Evolutionary conservation across 2,113 vertebrate genomes (phyloP).

Genomic region (Tangachromis dhanisi): DNA sequence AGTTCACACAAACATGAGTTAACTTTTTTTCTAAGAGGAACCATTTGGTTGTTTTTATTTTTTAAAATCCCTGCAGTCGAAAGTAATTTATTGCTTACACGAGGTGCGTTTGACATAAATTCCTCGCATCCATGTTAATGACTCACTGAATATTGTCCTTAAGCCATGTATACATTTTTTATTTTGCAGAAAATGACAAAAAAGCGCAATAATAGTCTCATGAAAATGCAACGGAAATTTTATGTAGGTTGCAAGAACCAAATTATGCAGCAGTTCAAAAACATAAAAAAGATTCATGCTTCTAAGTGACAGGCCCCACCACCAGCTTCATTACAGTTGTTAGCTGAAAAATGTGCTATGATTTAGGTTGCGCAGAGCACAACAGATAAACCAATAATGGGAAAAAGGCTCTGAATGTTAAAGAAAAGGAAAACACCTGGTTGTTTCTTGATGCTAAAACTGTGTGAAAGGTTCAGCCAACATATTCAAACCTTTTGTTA

Average conservation of each 20-base stretch:
- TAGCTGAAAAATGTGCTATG: neutral
- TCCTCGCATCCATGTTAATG: neutral
- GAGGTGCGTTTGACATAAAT: neutral
- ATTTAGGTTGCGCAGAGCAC: neutral
- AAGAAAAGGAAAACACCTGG: neutral
- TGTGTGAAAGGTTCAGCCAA: neutral
- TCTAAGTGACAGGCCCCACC: neutral
- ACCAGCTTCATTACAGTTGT: neutral
- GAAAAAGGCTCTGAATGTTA: neutral
- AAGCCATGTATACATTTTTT: neutral
- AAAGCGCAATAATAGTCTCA: neutral
- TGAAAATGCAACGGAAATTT: neutral
- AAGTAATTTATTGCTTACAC: neutral
- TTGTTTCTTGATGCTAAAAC: neutral
- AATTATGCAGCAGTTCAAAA: neutral
- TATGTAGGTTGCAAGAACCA: neutral
- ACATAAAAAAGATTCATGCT: neutral
- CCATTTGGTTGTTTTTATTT: neutral
- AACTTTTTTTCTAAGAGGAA: neutral
- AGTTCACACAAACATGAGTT: neutral
- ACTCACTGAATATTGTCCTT: neutral
- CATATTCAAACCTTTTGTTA: neutral
- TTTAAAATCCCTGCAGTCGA: rapidly evolving
- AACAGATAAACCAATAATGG: neutral
- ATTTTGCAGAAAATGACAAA: neutral